Percentiles rank a stretch among this genome's conserved stretches.
phyloP scores from a whole-genome alignment of 35 echinoderm and acorn worm genomes.

The Amphiura filiformis region DNA sequence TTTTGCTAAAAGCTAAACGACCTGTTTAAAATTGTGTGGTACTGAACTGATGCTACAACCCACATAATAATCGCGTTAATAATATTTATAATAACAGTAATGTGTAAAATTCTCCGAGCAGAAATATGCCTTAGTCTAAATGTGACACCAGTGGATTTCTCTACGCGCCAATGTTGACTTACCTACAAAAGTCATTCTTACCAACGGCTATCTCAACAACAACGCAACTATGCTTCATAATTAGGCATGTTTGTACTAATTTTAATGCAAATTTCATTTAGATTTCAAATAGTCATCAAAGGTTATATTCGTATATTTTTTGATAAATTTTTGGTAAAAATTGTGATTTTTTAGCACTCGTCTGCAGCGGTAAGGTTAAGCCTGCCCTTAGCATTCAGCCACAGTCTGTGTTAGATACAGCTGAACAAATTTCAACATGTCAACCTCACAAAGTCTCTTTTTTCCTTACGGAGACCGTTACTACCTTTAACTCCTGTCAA shows the following conservation, averaged over 20 bases:
- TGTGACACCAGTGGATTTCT: neutral
- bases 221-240: too few species aligned
- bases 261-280: too few species aligned
- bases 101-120: neutral
- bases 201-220: too few species aligned
- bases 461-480: too few species aligned
- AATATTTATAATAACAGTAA: constrained; percentile 9
- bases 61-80: neutral
- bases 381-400: constrained; percentile 1
- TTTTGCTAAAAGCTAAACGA: neutral
- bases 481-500: neutral
- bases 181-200: too few species aligned
- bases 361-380: too few species aligned
- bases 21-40: neutral
- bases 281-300: too few species aligned
- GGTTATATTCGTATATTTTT: too few species aligned
- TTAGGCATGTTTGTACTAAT: too few species aligned
- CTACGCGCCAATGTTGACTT: too few species aligned
- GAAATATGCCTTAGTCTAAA: neutral
- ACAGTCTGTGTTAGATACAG: neutral
- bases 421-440: neutral
- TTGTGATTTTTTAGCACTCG: too few species aligned
- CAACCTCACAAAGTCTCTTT: neutral
- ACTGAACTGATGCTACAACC: neutral
- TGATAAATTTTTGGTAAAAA: too few species aligned